These are phyloP conservation scores for Podocnemis expansa DNA, from an alignment of 2,113 vertebrate species.

Conservation along the genomic window DNA sequence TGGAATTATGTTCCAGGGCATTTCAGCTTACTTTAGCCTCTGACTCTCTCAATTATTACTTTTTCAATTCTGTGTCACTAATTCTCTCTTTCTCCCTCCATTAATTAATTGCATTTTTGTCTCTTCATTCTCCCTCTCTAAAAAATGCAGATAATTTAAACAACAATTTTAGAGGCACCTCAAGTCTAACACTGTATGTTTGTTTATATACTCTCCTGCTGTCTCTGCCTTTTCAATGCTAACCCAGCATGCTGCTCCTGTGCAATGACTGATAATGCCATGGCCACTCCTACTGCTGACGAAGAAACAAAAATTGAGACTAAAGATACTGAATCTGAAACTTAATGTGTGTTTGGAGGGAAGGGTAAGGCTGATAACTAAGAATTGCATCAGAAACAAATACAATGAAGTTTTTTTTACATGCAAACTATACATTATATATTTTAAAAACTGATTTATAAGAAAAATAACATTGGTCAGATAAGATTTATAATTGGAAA, in stretches of 20 bases:
- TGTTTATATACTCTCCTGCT: background rate
- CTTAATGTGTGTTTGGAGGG: background rate
- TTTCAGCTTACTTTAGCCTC: too few relatives aligned
- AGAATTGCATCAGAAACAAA: background rate
- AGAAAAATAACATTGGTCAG: background rate
- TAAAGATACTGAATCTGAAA: background rate
- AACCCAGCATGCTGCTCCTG: background rate
- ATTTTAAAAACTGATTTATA: constrained; percentile 14
- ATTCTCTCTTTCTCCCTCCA: background rate
- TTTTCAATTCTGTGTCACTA: constrained; percentile 13
- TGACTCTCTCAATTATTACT: background rate
- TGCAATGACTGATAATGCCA: background rate
- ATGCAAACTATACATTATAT: background rate
- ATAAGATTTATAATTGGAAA: background rate
- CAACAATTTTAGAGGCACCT: background rate
- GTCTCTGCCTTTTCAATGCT: background rate
- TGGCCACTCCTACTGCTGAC: background rate
- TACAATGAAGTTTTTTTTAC: background rate
- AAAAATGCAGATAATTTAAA: background rate
- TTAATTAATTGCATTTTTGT: background rate
- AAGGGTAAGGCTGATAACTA: background rate
- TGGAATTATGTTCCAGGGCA: too few relatives aligned
- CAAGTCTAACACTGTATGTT: background rate
- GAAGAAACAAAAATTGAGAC: background rate
- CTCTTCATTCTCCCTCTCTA: background rate